A percentile compares a stretch with the other conserved stretches of the same genome.
Evolutionary conservation across 2,888 invertebrate genomes (phyloP).

Genomic region (Stenodema calcarata): DNA sequence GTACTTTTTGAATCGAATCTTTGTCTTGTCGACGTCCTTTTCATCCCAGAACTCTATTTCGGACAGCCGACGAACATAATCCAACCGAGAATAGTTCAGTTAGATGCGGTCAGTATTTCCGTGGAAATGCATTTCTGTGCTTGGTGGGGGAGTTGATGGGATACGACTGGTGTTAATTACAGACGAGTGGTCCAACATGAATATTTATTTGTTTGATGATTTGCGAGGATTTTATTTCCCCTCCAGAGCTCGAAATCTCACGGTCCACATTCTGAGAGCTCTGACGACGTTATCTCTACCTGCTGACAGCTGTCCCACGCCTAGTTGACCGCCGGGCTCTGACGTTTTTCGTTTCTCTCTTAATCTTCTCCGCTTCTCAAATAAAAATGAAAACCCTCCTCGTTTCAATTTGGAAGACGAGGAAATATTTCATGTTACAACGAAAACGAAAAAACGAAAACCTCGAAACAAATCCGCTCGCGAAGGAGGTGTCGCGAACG

Average conservation of each 20-base stretch:
- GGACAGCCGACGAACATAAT: no score
- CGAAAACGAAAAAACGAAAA: background rate
- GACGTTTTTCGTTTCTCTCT: background rate
- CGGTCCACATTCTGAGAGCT: background rate
- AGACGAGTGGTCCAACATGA: no score
- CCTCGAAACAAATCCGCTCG: background rate
- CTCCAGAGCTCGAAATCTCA: background rate
- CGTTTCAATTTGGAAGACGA: background rate
- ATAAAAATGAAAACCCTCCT: background rate
- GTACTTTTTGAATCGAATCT: no score
- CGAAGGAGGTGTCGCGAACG: background rate
- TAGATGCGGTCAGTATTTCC: no score
- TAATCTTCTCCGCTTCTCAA: background rate
- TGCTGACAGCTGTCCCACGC: background rate
- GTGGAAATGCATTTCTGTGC: no score
- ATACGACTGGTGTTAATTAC: no score
- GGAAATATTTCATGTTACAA: background rate
- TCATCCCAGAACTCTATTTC: no score
- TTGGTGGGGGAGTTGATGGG: no score
- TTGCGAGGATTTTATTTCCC: no score
- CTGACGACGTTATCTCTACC: background rate
- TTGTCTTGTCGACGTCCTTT: no score
- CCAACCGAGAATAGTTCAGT: no score
- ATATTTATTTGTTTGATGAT: no score
- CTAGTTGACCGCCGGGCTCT: background rate